Conservation (phyloP, 2,113 vertebrate genomes). For the Orthochromis indermauri region DNA sequence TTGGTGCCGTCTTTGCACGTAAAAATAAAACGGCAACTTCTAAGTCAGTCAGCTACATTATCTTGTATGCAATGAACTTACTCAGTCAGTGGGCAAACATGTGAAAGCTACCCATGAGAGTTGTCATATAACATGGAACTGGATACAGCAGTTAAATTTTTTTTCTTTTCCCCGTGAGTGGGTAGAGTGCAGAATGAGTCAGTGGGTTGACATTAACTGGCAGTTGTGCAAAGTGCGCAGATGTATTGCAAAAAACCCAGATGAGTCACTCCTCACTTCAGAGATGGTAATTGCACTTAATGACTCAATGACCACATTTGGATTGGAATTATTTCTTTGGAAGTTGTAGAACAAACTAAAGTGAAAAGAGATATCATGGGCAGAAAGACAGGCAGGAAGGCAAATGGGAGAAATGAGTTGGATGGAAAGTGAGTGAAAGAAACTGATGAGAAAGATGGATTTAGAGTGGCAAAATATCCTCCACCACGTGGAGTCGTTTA, state of each 20-base stretch:
- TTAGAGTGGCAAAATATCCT: slow-evolving; percentile 1
- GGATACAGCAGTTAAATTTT: slow-evolving; percentile 8
- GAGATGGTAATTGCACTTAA: slow-evolving; percentile 36
- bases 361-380: neutral
- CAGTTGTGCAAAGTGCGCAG: slow-evolving; percentile 21
- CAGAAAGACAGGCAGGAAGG: neutral
- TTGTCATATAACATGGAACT: neutral
- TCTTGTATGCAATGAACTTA: neutral
- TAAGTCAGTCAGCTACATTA: neutral
- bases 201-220: slow-evolving; percentile 38
- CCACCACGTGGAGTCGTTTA: slow-evolving; percentile 50
- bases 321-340: slow-evolving; percentile 14
- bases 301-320: slow-evolving; percentile 29
- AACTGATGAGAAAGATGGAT: neutral
- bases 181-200: slow-evolving; percentile 44
- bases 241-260: slow-evolving; percentile 6
- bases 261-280: slow-evolving; percentile 47
- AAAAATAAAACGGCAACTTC: neutral
- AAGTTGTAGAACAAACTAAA: neutral
- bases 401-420: neutral
- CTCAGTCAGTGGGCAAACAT: neutral
- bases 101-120: neutral
- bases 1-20: neutral
- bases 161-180: slow-evolving; percentile 3
- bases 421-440: neutral